A percentile compares a stretch with the other conserved stretches of the same genome.
These are phyloP conservation scores for Rhodinocichla rosea DNA, from an alignment of 2,113 vertebrate genomes.

Conservation along the genomic window DNA sequence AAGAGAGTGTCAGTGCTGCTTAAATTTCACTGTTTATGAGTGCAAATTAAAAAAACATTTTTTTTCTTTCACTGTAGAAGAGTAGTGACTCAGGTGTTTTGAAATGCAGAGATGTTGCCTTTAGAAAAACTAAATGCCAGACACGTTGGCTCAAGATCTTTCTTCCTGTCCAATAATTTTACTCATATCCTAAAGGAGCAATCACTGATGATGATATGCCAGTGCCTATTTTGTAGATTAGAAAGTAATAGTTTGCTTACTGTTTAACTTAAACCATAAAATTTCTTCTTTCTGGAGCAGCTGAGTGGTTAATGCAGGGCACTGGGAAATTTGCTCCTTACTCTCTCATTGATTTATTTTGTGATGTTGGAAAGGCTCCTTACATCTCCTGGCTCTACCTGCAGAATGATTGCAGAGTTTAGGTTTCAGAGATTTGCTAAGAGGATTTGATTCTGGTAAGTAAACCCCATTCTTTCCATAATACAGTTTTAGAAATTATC, in stretches of 20 bases:
- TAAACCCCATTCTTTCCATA: background rate
- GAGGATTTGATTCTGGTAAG: background rate
- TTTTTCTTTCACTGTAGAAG: background rate
- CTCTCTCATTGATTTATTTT: background rate
- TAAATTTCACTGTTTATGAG: background rate
- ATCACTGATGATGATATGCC: background rate
- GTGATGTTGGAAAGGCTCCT: background rate
- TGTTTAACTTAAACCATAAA: background rate
- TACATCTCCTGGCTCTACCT: background rate
- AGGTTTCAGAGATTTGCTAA: background rate
- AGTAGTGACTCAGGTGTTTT: background rate
- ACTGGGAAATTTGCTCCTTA: background rate
- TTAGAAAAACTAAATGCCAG: background rate
- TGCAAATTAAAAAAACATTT: background rate
- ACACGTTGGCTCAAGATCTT: background rate
- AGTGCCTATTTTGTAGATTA: background rate
- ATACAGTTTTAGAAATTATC: background rate
- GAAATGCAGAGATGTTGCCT: background rate
- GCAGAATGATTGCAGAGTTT: background rate
- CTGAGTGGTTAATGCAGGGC: background rate
- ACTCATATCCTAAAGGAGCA: slow-evolving; percentile 4
- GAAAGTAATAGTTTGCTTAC: background rate
- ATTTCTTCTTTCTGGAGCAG: background rate
- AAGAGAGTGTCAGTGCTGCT: background rate
- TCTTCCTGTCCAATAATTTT: background rate